Evolutionary conservation across 2,888 invertebrate genomes (phyloP), one percentile per base, ranked within the genome.

Genomic region (Silvanus unidentatus): DNA sequence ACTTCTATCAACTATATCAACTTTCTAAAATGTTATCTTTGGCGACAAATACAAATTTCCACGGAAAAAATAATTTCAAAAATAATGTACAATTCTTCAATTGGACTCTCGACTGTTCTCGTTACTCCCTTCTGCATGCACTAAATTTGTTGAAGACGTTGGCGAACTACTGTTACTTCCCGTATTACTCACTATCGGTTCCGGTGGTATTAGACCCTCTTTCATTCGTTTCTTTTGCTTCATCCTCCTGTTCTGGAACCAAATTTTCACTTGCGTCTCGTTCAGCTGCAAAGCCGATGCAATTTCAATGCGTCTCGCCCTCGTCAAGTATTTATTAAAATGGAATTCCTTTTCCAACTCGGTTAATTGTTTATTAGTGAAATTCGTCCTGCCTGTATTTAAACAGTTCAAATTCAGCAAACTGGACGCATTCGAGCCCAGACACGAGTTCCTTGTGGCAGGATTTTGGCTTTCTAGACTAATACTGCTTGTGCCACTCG

Each of bases 301-400:
- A 57, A 99, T 99, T 74, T 99, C 99, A 69, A 98, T 97, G 61
- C 99, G 80, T 55, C 98, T 77, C 30, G 96, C 97, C 58, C 98
- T 77, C 30, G 98, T 99, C 64, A 99, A 81, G 77, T 99, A 99
- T 75, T 96, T 97, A 77, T 97, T 97, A 75, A 96, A 98, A 73
- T 98, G 98, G 75, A 98, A 99, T 73, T 99, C 98, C 70, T 99
- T 99, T 72, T 99, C 99, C 55, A 99, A 79, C 73, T 99, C 99
- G 1, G 98, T 99, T 53, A 99, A 82, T 72, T 99, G 99, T 73
- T 98, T 98, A 74, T 98, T 99, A 57, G 97, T 97, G 77, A 99
- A 99, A 76, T 99, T 99, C 30, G 99, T 99, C 43, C 99, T 80
- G 28, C 96, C 96, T 10, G 92, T 90, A 75, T 89, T 90, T 54